Conservation (phyloP, 35 echinoderm and acorn worm species). For the Apostichopus japonicus region DNA sequence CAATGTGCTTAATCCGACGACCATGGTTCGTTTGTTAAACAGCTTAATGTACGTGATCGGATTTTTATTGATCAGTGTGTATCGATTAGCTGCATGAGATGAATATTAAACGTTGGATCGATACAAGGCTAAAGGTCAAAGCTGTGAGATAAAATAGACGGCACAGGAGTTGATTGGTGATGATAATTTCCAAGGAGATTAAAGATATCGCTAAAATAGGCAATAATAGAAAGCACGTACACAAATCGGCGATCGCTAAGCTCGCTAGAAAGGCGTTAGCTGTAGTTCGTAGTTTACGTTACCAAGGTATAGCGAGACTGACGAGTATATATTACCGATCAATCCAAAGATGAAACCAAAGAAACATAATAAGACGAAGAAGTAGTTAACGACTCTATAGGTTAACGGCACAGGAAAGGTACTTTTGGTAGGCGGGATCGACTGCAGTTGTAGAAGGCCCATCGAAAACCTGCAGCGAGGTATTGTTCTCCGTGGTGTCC, state of each 20-base stretch:
- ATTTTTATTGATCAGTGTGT: conserved; percentile 25
- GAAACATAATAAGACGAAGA: neutral
- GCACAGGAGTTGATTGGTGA: neutral
- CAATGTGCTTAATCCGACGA: neutral
- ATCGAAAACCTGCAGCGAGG: no score
- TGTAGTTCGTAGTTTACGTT: neutral
- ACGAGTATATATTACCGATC: conserved; percentile 42
- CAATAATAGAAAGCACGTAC: conserved; percentile 7
- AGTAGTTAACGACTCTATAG: no score
- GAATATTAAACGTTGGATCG: conserved; percentile 41
- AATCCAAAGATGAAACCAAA: neutral
- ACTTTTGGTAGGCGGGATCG: neutral
- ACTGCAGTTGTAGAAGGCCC: neutral
- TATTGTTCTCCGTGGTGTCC: no score
- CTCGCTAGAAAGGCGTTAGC: conserved; percentile 49
- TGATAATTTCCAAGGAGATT: neutral
- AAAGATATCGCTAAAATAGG: conserved; percentile 2
- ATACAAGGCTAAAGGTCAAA: conserved; percentile 29
- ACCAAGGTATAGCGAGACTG: conserved; percentile 28
- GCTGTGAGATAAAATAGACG: conserved; percentile 20
- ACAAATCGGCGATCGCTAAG: conserved; percentile 33
- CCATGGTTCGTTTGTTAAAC: conserved; percentile 2
- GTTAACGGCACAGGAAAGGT: conserved; percentile 3
- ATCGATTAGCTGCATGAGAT: conserved; percentile 46
- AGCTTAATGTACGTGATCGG: neutral